Conservation (phyloP, 1,140 invertebrate species). For the Stratiolaelaps scimitus region DNA sequence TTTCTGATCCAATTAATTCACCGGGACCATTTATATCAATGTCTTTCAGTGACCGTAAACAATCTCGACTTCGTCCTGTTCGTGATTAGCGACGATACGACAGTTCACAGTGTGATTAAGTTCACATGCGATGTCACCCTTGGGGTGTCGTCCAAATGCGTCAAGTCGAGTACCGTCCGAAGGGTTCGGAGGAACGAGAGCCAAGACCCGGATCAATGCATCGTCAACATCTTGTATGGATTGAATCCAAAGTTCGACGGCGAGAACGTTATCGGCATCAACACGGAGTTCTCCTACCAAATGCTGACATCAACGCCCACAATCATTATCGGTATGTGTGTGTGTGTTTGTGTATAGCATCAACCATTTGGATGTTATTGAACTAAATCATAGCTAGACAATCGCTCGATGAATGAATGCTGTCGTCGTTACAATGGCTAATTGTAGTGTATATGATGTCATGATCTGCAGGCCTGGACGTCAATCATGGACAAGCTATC, state of each 20-base stretch:
- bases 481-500: slow-evolving; percentile 7
- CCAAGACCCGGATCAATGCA: background rate
- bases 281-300: background rate
- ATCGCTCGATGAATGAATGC: too few species aligned
- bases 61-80: slow-evolving; percentile 1
- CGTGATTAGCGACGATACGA: background rate
- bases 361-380: too few species aligned
- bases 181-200: background rate
- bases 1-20: too few species aligned
- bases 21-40: too few species aligned
- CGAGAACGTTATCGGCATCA: slow-evolving; percentile 7
- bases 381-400: too few species aligned
- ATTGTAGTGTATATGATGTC: background rate
- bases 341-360: too few species aligned
- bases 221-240: slow-evolving; percentile 18
- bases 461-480: slow-evolving; percentile 13
- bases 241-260: slow-evolving; percentile 14
- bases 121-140: slow-evolving; percentile 8
- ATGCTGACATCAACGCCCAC: background rate
- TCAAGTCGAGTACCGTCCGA: background rate
- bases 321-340: slow-evolving; percentile 7
- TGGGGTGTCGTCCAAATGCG: slow-evolving; percentile 20
- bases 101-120: slow-evolving; percentile 3
- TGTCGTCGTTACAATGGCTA: too few species aligned
- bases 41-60: background rate